Conservation (phyloP, 2,888 invertebrate species). For the Drosophila pegasa region DNA sequence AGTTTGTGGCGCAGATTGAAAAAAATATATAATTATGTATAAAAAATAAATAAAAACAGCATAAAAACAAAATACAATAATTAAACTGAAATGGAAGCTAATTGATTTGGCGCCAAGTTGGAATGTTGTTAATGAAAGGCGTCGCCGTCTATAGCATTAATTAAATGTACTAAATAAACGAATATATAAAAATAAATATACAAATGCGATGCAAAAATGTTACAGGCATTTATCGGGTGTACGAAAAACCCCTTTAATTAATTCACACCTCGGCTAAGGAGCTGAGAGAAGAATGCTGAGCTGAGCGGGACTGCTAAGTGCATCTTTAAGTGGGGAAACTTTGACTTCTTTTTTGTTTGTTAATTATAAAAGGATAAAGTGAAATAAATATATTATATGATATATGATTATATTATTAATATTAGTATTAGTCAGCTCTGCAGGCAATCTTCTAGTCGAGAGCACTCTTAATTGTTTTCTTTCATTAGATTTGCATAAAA, state of each 20-base stretch:
- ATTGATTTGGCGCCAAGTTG: conserved; percentile 71
- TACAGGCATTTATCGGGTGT: conserved; percentile 1
- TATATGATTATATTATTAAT: too few species aligned
- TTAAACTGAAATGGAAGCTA: conserved; percentile 59
- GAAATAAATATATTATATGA: too few species aligned
- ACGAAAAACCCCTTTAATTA: conserved; percentile 16
- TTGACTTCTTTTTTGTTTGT: background rate
- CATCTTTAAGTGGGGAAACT: background rate
- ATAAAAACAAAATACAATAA: conserved; percentile 21
- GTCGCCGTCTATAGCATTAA: conserved; percentile 58
- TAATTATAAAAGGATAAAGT: too few species aligned
- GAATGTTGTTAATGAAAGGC: conserved; percentile 67
- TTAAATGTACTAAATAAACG: conserved; percentile 72
- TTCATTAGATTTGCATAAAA: background rate
- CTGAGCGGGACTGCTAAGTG: background rate
- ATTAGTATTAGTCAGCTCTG: background rate
- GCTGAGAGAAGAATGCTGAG: background rate
- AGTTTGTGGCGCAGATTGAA: conserved; percentile 50
- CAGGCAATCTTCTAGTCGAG: background rate
- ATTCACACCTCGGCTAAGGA: conserved; percentile 30
- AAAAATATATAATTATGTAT: too few species aligned
- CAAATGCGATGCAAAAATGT: conserved; percentile 8
- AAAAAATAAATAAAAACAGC: background rate
- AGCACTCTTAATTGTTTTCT: background rate
- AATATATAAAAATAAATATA: conserved; percentile 33